These are phyloP conservation scores for Paraescarpia echinospica DNA, from an alignment of 1,140 invertebrate species.

Conservation along the genomic window DNA sequence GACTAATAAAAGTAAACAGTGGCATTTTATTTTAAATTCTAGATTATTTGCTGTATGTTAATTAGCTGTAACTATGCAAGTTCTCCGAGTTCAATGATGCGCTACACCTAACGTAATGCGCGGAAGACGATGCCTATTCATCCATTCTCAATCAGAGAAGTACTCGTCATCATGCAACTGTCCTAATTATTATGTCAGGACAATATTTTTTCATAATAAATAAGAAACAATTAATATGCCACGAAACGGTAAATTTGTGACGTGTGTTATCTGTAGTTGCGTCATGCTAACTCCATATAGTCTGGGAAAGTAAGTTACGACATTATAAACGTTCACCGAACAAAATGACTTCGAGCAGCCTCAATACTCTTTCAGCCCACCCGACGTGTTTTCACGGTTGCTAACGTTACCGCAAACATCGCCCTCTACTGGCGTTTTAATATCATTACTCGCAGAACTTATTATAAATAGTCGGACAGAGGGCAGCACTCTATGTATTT, in stretches of 20 bases:
- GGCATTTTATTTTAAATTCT: too few relatives aligned
- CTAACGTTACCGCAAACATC: background rate
- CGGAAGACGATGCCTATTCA: too few relatives aligned
- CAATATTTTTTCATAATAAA: background rate
- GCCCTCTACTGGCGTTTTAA: background rate
- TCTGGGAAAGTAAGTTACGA: background rate
- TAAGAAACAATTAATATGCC: background rate
- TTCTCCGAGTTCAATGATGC: too few relatives aligned
- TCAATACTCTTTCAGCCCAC: background rate
- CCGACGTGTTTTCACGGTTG: background rate
- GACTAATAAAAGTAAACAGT: too few relatives aligned
- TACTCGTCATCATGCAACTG: background rate
- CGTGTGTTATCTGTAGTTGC: background rate
- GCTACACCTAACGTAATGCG: too few relatives aligned
- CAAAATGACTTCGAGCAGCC: background rate
- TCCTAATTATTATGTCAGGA: background rate
- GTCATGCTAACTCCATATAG: background rate
- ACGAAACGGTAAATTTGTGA: background rate
- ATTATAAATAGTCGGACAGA: background rate
- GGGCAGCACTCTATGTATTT: background rate
- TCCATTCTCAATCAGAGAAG: too few relatives aligned
- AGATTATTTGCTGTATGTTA: too few relatives aligned
- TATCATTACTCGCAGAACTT: background rate
- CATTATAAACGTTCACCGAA: background rate
- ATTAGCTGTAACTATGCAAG: too few relatives aligned